Conservation (phyloP, 2,797 vertebrate genomes). For the Pogoniulus pusillus region DNA sequence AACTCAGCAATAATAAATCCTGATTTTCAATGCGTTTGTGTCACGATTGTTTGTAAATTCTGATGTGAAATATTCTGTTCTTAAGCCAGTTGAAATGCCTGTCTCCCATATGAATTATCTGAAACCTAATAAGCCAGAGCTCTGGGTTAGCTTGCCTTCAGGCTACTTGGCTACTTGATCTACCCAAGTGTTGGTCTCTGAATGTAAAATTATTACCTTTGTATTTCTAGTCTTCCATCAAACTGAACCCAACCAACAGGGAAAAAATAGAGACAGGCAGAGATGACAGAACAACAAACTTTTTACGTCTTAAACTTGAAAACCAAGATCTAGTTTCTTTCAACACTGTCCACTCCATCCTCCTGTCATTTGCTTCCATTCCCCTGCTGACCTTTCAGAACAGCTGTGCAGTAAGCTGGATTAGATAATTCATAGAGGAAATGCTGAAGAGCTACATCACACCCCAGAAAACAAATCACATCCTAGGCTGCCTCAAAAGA, state of each 20-base stretch:
- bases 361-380: not conserved
- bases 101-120: not conserved
- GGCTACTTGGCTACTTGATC: not conserved
- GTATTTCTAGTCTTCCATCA: not conserved
- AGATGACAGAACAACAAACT: not conserved
- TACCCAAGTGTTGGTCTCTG: not conserved
- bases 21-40: not conserved
- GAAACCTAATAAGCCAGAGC: not conserved
- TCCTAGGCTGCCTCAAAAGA: no score
- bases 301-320: not conserved
- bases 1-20: not conserved
- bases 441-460: not conserved
- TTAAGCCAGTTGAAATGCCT: not conserved
- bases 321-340: not conserved
- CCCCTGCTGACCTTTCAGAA: not conserved
- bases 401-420: not conserved
- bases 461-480: no score
- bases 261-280: not conserved
- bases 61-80: not conserved
- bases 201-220: not conserved
- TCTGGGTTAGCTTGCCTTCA: not conserved
- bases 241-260: not conserved
- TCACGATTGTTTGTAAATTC: not conserved
- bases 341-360: not conserved
- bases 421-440: not conserved